phyloP scores from a whole-genome alignment of 2,797 vertebrate genomes.

The Diplodus puntazzo region DNA sequence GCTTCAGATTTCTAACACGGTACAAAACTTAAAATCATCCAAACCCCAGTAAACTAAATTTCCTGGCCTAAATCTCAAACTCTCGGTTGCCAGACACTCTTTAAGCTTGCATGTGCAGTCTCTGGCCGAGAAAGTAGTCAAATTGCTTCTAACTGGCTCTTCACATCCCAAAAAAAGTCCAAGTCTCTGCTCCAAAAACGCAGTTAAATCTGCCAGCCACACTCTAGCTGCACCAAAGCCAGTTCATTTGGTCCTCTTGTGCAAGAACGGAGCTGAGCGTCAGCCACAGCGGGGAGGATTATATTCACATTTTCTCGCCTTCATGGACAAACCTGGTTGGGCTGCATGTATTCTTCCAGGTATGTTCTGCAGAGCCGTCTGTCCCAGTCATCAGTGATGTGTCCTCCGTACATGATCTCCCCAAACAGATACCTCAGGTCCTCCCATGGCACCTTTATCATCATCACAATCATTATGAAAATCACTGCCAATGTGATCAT shows the following conservation, averaged over 20 bases:
- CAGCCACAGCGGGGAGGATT: neutral
- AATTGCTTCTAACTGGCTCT: slow-evolving; percentile 23
- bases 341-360: slow-evolving; percentile 89
- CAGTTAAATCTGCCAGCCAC: slow-evolving; percentile 10
- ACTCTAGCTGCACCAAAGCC: neutral
- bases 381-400: slow-evolving; percentile 88
- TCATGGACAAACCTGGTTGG: slow-evolving; percentile 75
- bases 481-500: slow-evolving; percentile 12
- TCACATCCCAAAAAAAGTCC: slow-evolving; percentile 1
- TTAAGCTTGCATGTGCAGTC: neutral
- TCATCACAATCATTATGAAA: slow-evolving; percentile 29
- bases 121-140: slow-evolving; percentile 4
- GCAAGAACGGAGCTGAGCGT: neutral
- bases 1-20: neutral
- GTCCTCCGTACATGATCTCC: slow-evolving; percentile 88
- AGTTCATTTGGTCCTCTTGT: slow-evolving; percentile 15
- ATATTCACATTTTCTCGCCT: neutral
- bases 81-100: slow-evolving; percentile 26
- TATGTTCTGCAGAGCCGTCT: slow-evolving; percentile 88
- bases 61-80: neutral
- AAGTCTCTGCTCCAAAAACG: slow-evolving; percentile 6
- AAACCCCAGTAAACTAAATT: neutral
- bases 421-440: slow-evolving; percentile 89
- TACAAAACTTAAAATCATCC: neutral
- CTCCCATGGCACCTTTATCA: slow-evolving; percentile 84